A percentile compares a stretch with the other conserved stretches of the same genome.
These are phyloP conservation scores for Sisyra nigra DNA, from an alignment of 2,888 invertebrate species.

Conservation along the genomic window DNA sequence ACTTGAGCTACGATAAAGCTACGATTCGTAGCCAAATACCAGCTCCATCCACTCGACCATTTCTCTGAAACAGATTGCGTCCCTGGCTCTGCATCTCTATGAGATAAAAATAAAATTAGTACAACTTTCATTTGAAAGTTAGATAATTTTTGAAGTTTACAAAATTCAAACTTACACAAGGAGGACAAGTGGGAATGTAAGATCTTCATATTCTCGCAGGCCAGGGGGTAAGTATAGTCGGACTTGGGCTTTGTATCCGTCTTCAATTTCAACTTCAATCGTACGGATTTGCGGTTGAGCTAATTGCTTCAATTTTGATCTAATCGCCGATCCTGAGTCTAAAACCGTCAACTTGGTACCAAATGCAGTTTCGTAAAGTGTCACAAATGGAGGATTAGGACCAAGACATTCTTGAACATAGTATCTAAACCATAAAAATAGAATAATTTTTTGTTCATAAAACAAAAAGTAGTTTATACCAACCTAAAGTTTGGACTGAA, in stretches of 20 bases:
- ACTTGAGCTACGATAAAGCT: constrained; percentile 78
- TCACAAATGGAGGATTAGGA: constrained; percentile 50
- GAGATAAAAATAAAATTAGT: constrained; percentile 11
- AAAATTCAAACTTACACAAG: constrained; percentile 52
- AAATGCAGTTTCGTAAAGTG: constrained; percentile 41
- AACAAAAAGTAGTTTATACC: not conserved
- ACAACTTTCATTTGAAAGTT: not conserved
- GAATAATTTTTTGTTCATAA: not conserved
- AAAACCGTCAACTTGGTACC: constrained; percentile 45
- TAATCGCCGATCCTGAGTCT: constrained; percentile 49
- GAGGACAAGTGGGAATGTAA: constrained; percentile 64
- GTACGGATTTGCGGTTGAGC: constrained; percentile 63
- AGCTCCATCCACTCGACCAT: constrained; percentile 68
- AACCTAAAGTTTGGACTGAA: constrained; percentile 32
- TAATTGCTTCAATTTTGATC: constrained; percentile 42
- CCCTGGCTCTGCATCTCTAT: constrained; percentile 63
- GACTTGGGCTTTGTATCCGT: constrained; percentile 56
- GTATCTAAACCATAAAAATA: constrained; percentile 24
- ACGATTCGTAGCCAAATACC: constrained; percentile 66
- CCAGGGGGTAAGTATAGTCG: constrained; percentile 69
- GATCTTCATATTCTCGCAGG: constrained; percentile 66
- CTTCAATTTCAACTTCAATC: constrained; percentile 46
- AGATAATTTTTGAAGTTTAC: not conserved
- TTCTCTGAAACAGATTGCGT: constrained; percentile 70
- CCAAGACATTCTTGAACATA: constrained; percentile 67